Conservation (phyloP, 2,113 vertebrate species). For the Xiphorhynchus elegans region DNA sequence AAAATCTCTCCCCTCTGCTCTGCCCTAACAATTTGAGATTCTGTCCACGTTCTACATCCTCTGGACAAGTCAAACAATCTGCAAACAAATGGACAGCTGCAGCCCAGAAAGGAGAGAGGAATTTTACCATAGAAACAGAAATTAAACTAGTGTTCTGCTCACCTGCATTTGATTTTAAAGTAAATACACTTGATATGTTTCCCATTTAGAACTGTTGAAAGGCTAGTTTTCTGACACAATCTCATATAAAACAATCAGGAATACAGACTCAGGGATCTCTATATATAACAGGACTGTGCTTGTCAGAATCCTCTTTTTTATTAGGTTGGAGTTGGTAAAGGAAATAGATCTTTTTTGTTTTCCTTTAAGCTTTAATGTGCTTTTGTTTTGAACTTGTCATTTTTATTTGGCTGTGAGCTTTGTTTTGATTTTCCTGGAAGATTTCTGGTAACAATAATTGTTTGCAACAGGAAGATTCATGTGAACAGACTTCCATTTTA, state of each 20-base stretch:
- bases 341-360: background rate
- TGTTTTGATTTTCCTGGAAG: slow-evolving; percentile 61
- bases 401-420: slow-evolving; percentile 58
- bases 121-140: background rate
- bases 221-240: background rate
- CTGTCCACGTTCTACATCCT: background rate
- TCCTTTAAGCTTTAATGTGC: slow-evolving; percentile 32
- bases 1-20: background rate
- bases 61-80: slow-evolving; percentile 16
- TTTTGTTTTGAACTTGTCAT: slow-evolving; percentile 60
- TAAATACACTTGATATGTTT: background rate
- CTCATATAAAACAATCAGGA: background rate
- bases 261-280: background rate
- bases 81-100: background rate
- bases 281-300: background rate
- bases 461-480: slow-evolving; percentile 63
- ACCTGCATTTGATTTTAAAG: slow-evolving; percentile 15
- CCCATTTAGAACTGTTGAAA: slow-evolving; percentile 7
- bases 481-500: slow-evolving; percentile 57
- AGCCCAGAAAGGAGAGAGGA: background rate
- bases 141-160: background rate
- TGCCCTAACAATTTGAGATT: background rate
- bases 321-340: slow-evolving; percentile 36
- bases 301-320: slow-evolving; percentile 58
- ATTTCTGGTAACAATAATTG: slow-evolving; percentile 51